Conservation (phyloP, 2,797 vertebrate species). For the Ataeniobius toweri region DNA sequence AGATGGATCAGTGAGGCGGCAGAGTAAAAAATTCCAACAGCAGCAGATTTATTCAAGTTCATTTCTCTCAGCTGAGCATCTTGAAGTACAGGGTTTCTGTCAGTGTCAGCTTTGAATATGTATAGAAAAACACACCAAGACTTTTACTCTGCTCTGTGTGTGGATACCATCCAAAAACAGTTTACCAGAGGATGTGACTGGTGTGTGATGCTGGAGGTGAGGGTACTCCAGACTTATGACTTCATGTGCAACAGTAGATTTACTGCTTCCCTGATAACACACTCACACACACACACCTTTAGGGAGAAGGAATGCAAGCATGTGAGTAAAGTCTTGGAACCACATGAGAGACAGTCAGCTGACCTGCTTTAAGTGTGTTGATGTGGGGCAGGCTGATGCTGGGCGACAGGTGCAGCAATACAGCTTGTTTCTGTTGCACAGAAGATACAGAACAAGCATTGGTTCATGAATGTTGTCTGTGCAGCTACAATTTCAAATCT, state of each 20-base stretch:
- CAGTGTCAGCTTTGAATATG: slow-evolving; percentile 43
- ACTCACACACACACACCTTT: slow-evolving; percentile 39
- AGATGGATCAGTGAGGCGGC: slow-evolving; percentile 59
- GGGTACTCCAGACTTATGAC: slow-evolving; percentile 39
- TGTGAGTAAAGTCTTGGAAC: slow-evolving; percentile 49
- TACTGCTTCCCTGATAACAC: slow-evolving; percentile 39
- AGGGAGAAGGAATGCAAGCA: slow-evolving; percentile 55
- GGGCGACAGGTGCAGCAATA: slow-evolving; percentile 38
- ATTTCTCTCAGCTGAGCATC: slow-evolving; percentile 39
- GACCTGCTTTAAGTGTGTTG: slow-evolving; percentile 54
- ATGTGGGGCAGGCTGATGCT: slow-evolving; percentile 31
- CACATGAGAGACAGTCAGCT: slow-evolving; percentile 65
- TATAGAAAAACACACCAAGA: slow-evolving; percentile 1
- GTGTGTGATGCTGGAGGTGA: slow-evolving; percentile 14
- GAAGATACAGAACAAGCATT: neutral
- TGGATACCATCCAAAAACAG: slow-evolving; percentile 14
- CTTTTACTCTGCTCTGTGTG: neutral
- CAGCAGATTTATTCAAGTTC: slow-evolving; percentile 65
- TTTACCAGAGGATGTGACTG: slow-evolving; percentile 32
- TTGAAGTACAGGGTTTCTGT: slow-evolving; percentile 41
- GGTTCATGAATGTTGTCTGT: neutral
- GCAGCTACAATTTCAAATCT: neutral
- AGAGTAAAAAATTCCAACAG: slow-evolving; percentile 72
- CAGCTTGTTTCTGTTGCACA: slow-evolving; percentile 37
- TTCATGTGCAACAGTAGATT: slow-evolving; percentile 51